phyloP scores from a whole-genome alignment of 2,888 invertebrate genomes.

The Synanthedon tipuliformis region DNA sequence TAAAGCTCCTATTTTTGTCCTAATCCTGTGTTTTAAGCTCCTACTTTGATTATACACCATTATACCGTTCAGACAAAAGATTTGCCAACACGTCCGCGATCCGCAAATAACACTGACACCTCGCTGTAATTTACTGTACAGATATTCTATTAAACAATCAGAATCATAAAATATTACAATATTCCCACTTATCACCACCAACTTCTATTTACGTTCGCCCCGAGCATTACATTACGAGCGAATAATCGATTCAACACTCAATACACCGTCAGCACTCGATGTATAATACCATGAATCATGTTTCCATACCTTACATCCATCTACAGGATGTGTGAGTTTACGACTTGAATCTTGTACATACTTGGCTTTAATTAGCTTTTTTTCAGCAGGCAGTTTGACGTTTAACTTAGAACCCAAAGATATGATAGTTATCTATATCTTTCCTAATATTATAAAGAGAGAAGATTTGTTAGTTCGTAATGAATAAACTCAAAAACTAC shows the following conservation, averaged over 20 bases:
- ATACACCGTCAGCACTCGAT: constrained; percentile 37
- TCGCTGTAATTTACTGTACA: not conserved
- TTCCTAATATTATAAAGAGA: no score
- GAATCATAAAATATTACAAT: not conserved
- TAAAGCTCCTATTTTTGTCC: no score
- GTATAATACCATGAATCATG: constrained; percentile 10
- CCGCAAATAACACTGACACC: not conserved
- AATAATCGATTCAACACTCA: constrained; percentile 49
- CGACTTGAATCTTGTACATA: no score
- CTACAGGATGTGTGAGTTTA: no score
- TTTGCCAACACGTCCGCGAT: not conserved
- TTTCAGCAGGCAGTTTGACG: no score
- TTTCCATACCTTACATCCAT: not conserved
- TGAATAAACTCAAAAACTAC: no score
- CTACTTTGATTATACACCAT: no score
- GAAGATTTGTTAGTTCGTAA: no score
- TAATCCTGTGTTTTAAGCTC: no score
- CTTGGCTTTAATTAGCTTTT: no score
- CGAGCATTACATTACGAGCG: constrained; percentile 35
- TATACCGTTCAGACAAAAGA: not conserved
- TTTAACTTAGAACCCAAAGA: no score
- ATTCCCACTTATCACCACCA: not conserved
- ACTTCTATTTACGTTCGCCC: constrained; percentile 33
- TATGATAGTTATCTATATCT: no score
- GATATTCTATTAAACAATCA: not conserved